Conservation (phyloP, 2,797 vertebrate species). For the Pipistrellus kuhlii region DNA sequence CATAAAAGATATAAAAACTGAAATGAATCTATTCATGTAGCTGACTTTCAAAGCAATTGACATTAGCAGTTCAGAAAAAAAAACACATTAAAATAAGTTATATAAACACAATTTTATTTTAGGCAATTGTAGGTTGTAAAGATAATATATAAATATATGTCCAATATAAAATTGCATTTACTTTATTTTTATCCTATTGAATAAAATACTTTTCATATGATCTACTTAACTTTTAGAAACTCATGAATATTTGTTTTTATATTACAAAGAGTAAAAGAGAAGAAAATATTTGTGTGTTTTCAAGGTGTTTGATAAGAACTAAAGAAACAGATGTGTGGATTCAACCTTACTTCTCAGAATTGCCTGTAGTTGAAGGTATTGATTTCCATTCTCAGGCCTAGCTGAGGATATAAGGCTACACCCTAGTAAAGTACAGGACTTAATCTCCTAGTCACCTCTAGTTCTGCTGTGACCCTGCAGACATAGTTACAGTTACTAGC, state of each 20-base stretch:
- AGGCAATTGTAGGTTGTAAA: background rate
- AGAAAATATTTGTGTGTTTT: background rate
- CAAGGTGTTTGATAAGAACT: background rate
- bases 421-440: background rate
- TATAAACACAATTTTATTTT: background rate
- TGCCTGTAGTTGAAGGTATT: background rate
- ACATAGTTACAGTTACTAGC: background rate
- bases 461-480: background rate
- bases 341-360: background rate
- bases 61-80: background rate
- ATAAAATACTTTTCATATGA: background rate
- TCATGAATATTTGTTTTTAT: background rate
- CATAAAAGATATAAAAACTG: background rate
- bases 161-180: background rate
- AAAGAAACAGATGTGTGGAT: background rate
- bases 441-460: background rate
- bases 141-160: background rate
- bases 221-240: background rate
- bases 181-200: background rate
- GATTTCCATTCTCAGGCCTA: background rate
- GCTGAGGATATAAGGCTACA: background rate
- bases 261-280: background rate
- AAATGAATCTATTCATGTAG: background rate
- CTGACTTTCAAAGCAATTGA: background rate
- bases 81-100: background rate